phyloP scores from a whole-genome alignment of 2,888 invertebrate species.

The Philopedon plagiatum region DNA sequence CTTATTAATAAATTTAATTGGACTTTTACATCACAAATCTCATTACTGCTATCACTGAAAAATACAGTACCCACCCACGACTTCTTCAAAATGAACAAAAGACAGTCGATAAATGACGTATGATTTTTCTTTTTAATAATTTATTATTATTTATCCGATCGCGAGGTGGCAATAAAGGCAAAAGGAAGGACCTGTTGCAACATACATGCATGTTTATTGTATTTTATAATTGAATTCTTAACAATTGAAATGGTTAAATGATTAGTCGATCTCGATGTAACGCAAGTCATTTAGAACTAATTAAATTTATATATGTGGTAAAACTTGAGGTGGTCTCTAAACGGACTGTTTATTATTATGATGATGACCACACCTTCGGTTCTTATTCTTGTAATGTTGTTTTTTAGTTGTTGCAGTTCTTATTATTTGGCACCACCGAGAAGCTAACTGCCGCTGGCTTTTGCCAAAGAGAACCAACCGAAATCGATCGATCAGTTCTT shows the following conservation, averaged over 20 bases:
- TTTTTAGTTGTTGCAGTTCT: neutral
- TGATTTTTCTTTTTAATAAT: slow-evolving; percentile 21
- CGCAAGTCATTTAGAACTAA: slow-evolving; percentile 67
- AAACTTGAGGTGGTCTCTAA: slow-evolving; percentile 48
- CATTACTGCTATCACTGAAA: neutral
- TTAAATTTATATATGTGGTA: slow-evolving; percentile 66
- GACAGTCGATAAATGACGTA: slow-evolving; percentile 25
- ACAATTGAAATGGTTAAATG: slow-evolving; percentile 65
- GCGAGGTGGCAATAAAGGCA: slow-evolving; percentile 31
- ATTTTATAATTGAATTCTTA: slow-evolving; percentile 67
- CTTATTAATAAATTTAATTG: neutral
- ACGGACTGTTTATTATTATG: slow-evolving; percentile 37
- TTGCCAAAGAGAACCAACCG: too few relatives aligned
- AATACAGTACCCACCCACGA: slow-evolving; percentile 22
- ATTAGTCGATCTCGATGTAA: slow-evolving; percentile 60
- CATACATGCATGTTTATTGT: slow-evolving; percentile 63
- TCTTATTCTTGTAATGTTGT: slow-evolving; percentile 23
- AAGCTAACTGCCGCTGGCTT: too few relatives aligned
- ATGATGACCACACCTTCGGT: slow-evolving; percentile 44
- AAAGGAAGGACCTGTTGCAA: slow-evolving; percentile 53
- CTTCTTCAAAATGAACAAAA: slow-evolving; percentile 29
- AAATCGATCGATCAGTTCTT: too few relatives aligned
- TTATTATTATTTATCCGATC: slow-evolving; percentile 39
- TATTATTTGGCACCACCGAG: neutral
- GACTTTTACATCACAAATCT: neutral